A percentile compares a stretch with the other conserved stretches of the same genome.
Conservation (phyloP, 2,113 vertebrate species). For the Eonycteris spelaea region DNA sequence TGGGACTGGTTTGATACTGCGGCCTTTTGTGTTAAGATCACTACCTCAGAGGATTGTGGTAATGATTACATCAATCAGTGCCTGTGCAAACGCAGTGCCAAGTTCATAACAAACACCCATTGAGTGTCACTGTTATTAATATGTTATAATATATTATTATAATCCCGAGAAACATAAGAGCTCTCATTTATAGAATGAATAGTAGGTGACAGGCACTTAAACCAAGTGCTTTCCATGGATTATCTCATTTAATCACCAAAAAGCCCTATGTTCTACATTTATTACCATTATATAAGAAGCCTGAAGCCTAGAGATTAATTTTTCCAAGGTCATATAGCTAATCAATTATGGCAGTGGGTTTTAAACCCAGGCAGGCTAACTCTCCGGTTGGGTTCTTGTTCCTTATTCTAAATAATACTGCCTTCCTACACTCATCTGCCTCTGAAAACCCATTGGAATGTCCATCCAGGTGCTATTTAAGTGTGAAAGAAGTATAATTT, state of each 20-base stretch:
- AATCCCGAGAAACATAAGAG: neutral
- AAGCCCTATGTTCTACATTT: neutral
- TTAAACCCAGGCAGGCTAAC: neutral
- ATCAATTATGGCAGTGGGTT: neutral
- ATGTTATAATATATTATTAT: neutral
- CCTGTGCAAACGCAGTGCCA: neutral
- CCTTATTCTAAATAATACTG: neutral
- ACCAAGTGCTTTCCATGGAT: neutral
- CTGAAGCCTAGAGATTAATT: neutral
- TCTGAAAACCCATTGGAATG: neutral
- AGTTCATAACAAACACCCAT: neutral
- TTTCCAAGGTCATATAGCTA: neutral
- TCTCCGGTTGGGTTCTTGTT: neutral
- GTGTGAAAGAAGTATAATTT: neutral
- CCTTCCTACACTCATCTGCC: neutral
- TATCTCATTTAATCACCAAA: slow-evolving; percentile 15
- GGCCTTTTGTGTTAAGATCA: neutral
- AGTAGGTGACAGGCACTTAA: neutral
- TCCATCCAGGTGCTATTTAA: neutral
- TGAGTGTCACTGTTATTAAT: neutral
- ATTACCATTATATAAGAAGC: neutral
- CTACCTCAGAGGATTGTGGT: neutral
- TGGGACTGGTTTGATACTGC: neutral
- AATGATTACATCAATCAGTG: neutral
- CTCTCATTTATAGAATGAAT: neutral